Evolutionary conservation across 2,797 vertebrate species (phyloP).

Genomic region (Podarcis lilfordi): DNA sequence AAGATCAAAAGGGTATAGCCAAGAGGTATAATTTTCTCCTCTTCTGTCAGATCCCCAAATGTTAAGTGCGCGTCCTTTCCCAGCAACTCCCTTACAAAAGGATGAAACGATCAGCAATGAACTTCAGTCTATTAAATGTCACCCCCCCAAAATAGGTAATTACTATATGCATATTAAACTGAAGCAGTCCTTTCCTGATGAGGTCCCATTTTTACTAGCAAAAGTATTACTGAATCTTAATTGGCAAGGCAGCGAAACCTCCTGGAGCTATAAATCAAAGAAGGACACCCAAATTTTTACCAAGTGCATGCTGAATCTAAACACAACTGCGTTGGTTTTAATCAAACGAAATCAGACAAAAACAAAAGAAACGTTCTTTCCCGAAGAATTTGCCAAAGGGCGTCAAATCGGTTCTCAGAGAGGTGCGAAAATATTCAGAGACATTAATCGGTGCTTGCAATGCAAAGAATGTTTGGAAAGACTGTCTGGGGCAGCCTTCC

Average conservation of each 20-base stretch:
- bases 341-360: too few relatives aligned
- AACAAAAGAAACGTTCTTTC: neutral
- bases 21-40: conserved; percentile 70
- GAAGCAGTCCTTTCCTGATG: conserved; percentile 48
- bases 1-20: conserved; percentile 63
- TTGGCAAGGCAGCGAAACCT: neutral
- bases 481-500: neutral
- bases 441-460: neutral
- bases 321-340: neutral
- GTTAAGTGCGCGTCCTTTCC: conserved; percentile 61
- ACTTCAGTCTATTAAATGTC: conserved; percentile 75
- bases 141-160: conserved; percentile 74
- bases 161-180: conserved; percentile 69
- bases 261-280: conserved; percentile 16
- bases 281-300: conserved; percentile 4
- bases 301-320: neutral
- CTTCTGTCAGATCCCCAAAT: conserved; percentile 66
- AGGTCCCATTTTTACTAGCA: conserved; percentile 37
- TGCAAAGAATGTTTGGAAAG: neutral
- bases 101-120: conserved; percentile 65
- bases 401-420: too few relatives aligned
- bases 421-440: neutral
- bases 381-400: neutral
- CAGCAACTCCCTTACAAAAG: conserved; percentile 54
- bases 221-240: conserved; percentile 38